These are phyloP conservation scores for Exocentrus adspersus DNA, from an alignment of 2,888 invertebrate species.

Conservation along the genomic window DNA sequence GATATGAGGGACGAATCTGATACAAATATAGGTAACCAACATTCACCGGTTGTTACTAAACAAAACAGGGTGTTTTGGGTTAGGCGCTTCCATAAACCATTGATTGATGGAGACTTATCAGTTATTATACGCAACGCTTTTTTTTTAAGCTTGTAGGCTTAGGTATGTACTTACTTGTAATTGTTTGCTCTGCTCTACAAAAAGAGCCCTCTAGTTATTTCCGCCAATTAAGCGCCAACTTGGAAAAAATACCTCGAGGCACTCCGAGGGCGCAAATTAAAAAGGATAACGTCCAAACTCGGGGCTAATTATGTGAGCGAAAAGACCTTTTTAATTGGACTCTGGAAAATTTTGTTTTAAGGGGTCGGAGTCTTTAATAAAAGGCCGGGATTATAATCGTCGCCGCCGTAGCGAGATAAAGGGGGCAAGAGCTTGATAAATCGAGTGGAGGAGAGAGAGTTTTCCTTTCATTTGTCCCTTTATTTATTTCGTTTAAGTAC, in stretches of 20 bases:
- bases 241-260: background rate
- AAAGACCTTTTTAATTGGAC: background rate
- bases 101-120: too few species aligned
- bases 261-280: background rate
- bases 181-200: too few species aligned
- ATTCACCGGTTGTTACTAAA: background rate
- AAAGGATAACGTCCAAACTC: background rate
- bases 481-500: background rate
- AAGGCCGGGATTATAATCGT: background rate
- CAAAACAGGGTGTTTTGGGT: too few species aligned
- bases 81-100: too few species aligned
- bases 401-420: too few species aligned
- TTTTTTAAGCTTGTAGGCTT: too few species aligned
- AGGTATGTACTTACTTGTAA: too few species aligned
- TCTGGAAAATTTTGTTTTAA: background rate
- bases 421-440: background rate
- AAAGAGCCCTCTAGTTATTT: background rate
- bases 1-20: conserved; percentile 16
- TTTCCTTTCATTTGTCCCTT: background rate
- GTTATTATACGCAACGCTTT: too few species aligned
- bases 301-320: background rate
- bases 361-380: background rate
- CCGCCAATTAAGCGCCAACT: background rate
- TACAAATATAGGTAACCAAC: conserved; percentile 12
- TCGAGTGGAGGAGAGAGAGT: background rate